Evolutionary conservation across 2,797 vertebrate species (phyloP), one percentile per base, ranked within the genome.

Genomic region (Tapera naevia): DNA sequence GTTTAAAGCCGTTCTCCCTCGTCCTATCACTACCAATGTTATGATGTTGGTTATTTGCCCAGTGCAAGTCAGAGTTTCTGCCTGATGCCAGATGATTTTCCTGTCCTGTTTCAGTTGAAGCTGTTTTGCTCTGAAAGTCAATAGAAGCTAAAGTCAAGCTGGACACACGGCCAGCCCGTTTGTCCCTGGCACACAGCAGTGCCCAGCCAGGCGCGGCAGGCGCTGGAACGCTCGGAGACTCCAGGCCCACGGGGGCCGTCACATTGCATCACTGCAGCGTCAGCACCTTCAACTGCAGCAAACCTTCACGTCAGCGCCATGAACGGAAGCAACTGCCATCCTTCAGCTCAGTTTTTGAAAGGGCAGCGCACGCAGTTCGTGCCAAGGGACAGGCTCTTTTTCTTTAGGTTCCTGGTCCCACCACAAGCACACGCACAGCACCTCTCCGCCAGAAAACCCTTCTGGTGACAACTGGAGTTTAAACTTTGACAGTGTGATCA

Each of bases 381-480:
- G 30, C 37, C 76, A 27, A 80, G 39, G 54, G 43, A 67, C 4
- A n/a, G 3, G 6, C 18, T 86, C 50, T 0, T 62, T 83, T 65
- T 11, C 56, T 76, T 66, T 18, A 51, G 27, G 8, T 13, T 73
- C 62, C 50, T 74, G 64, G 74, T 53, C 46, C 86, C 46, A 32
- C 64, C 60, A 48, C 5, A 25, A 80, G 67, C 39, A 41, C 39
- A 14, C 14, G 14, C 39, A 14, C 18, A n/a, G 9, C 1, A 85
- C 27, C 58, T 62, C 72, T 54, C 37, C 92, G 62, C 62, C 66
- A 69, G 14, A 86, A 61, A 74, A 27, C 61, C 75, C 33, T 57
- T 53, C 70, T 46, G 39, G 41, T 88, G 56, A 60, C n/a, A 86
- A 80, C 67, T 43, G 46, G 39, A 70, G 32, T 86, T 84, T 91